Conservation (phyloP, 2,888 invertebrate genomes). For the Pyrrhia umbra region DNA sequence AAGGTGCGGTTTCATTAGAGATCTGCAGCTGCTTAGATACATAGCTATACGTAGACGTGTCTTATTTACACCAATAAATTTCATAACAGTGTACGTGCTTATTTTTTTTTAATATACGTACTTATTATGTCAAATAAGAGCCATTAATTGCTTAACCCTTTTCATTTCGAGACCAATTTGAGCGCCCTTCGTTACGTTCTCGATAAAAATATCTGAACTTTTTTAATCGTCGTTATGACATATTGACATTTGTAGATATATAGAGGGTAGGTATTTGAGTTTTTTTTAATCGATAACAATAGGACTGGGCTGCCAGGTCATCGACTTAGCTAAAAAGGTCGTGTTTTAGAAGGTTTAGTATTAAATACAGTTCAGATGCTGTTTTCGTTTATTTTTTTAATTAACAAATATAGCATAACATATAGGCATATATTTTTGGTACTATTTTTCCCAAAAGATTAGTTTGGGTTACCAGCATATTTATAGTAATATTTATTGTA, state of each 20-base stretch:
- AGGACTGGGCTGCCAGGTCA: not conserved
- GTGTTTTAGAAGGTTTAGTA: not conserved
- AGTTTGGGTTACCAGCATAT: too few relatives aligned
- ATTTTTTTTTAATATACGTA: constrained; percentile 7
- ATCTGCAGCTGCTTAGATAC: too few relatives aligned
- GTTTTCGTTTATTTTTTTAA: too few relatives aligned
- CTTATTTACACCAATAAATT: not conserved
- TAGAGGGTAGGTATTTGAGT: constrained; percentile 8
- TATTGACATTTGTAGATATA: constrained; percentile 47
- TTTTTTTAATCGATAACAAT: constrained; percentile 11
- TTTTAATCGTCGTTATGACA: constrained; percentile 23
- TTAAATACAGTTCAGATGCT: too few relatives aligned
- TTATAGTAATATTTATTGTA: too few relatives aligned
- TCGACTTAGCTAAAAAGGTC: not conserved
- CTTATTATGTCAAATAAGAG: constrained; percentile 10
- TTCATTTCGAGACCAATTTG: constrained; percentile 27
- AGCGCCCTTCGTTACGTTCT: constrained; percentile 29
- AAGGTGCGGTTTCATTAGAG: too few relatives aligned
- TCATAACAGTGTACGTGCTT: not conserved
- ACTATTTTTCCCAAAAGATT: too few relatives aligned
- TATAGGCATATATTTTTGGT: too few relatives aligned
- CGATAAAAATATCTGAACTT: constrained; percentile 21
- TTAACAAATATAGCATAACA: too few relatives aligned
- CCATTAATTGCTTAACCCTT: constrained; percentile 24
- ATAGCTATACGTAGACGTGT: too few relatives aligned